These are phyloP conservation scores for Alectura lathami DNA, from an alignment of 2,113 vertebrate species.

Conservation along the genomic window DNA sequence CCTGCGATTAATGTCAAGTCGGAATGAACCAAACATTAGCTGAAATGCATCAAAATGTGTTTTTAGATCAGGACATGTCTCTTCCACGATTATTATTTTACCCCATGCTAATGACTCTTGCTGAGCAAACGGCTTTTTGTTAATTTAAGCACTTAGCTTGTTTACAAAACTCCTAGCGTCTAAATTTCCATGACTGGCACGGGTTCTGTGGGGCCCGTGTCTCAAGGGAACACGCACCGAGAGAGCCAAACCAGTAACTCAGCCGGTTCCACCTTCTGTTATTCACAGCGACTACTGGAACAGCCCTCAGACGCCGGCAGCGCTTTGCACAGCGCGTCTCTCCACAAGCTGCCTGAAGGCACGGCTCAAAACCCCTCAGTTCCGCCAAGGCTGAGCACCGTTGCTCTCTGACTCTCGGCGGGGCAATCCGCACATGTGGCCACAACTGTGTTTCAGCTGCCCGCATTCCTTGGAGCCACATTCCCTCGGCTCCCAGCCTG, in stretches of 20 bases:
- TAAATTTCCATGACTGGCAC: accelerated
- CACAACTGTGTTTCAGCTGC: accelerated
- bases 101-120: not conserved
- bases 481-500: not conserved
- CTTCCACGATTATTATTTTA: too few relatives aligned
- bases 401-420: not conserved
- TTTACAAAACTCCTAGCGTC: not conserved
- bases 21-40: not conserved
- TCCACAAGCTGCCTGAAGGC: not conserved
- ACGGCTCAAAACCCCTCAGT: not conserved
- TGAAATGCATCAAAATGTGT: not conserved
- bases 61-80: not conserved
- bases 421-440: not conserved
- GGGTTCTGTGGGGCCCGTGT: not conserved
- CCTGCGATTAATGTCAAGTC: not conserved
- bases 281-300: not conserved
- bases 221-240: not conserved
- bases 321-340: not conserved
- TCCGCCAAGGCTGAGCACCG: not conserved
- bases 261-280: not conserved
- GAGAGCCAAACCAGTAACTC: not conserved
- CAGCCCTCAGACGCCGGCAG: not conserved
- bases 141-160: not conserved
- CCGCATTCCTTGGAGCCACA: accelerated
- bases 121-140: not conserved